phyloP scores from a whole-genome alignment of 2,113 vertebrate species.

The Casuarius casuarius region DNA sequence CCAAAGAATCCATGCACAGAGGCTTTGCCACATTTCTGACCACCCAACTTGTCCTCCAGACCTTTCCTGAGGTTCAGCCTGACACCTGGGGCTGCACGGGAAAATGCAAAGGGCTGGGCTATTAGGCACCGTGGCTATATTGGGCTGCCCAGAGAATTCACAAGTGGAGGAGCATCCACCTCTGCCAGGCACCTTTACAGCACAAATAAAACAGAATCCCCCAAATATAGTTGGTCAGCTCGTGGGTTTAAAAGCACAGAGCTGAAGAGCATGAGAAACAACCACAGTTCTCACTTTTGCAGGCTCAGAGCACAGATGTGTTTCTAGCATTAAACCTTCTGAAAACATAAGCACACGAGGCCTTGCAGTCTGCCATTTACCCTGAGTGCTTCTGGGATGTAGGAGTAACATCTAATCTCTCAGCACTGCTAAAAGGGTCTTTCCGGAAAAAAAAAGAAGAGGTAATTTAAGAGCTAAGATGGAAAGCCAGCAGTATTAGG shows the following conservation, averaged over 20 bases:
- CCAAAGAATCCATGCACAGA: background rate
- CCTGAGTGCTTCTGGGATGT: background rate
- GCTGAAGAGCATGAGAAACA: background rate
- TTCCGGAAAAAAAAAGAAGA: background rate
- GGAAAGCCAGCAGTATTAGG: background rate
- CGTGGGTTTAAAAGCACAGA: background rate
- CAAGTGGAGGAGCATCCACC: background rate
- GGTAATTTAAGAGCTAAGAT: background rate
- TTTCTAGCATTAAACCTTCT: background rate
- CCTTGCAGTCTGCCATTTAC: background rate
- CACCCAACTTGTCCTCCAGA: background rate
- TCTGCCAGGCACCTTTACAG: background rate
- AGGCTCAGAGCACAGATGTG: background rate
- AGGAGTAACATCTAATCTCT: background rate
- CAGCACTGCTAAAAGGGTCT: background rate
- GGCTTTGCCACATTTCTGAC: background rate
- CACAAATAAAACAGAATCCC: background rate
- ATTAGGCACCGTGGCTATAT: background rate
- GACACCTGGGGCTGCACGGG: background rate
- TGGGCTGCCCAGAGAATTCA: background rate
- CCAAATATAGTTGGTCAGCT: background rate
- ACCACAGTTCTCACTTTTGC: background rate
- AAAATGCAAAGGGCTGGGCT: accelerated
- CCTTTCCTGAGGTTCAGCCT: background rate
- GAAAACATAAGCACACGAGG: background rate